Conservation (phyloP, 2,113 vertebrate genomes). For the Mionectes macconnelli region DNA sequence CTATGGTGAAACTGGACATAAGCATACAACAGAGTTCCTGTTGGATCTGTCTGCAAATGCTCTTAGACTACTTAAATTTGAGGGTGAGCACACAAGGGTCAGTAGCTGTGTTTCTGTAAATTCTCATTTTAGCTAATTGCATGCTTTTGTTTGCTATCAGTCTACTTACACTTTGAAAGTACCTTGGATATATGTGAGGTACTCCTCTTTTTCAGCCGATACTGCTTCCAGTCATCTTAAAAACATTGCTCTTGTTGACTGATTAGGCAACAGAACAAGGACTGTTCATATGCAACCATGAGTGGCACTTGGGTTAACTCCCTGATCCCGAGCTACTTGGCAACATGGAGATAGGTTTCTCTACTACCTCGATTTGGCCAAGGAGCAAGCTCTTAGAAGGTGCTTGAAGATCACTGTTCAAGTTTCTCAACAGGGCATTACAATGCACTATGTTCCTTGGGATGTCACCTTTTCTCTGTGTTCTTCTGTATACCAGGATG, state of each 20-base stretch:
- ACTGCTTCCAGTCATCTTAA: not conserved
- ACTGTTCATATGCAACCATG: rapidly evolving
- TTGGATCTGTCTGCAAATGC: not conserved
- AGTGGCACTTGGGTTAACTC: not conserved
- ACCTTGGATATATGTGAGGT: not conserved
- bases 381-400: not conserved
- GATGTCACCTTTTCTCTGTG: not conserved
- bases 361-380: not conserved
- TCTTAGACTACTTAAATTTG: not conserved
- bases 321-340: not conserved
- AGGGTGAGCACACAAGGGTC: not conserved
- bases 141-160: not conserved
- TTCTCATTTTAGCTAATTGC: not conserved
- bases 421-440: not conserved
- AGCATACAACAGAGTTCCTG: not conserved
- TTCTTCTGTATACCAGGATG: not conserved
- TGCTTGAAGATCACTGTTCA: not conserved
- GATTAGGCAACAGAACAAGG: not conserved
- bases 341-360: not conserved
- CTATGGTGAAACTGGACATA: not conserved
- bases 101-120: not conserved
- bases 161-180: not conserved
- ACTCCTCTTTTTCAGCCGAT: not conserved
- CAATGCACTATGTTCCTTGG: not conserved
- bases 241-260: not conserved